A percentile compares a stretch with the other conserved stretches of the same genome.
These are phyloP conservation scores for Xestobium rufovillosum DNA, from an alignment of 2,888 invertebrate species.

Conservation along the genomic window DNA sequence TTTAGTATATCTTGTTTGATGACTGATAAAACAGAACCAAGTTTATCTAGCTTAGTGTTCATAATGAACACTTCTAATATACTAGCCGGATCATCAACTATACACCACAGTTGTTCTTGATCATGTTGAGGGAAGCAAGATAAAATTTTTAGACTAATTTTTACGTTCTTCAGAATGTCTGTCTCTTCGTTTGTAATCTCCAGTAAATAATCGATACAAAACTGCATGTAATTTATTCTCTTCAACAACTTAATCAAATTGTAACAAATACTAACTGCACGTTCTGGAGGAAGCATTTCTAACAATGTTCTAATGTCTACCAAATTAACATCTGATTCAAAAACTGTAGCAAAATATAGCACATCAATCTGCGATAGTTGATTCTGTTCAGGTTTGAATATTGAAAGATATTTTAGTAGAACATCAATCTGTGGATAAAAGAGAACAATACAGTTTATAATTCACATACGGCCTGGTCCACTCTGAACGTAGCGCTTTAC, in stretches of 20 bases:
- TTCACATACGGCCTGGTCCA: too few species aligned
- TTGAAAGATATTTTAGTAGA: slow-evolving; percentile 63
- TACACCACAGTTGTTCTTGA: slow-evolving; percentile 53
- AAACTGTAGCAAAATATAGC: slow-evolving; percentile 50
- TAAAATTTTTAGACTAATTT: slow-evolving; percentile 62
- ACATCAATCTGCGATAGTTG: slow-evolving; percentile 46
- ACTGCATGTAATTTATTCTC: slow-evolving; percentile 56
- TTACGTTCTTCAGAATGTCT: slow-evolving; percentile 53
- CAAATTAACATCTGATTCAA: slow-evolving; percentile 47
- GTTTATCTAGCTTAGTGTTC: slow-evolving; percentile 70
- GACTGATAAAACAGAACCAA: slow-evolving; percentile 54
- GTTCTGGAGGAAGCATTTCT: slow-evolving; percentile 50
- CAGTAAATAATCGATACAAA: slow-evolving; percentile 55
- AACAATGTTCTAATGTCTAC: slow-evolving; percentile 49
- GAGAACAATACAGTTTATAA: slow-evolving; percentile 31
- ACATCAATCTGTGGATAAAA: slow-evolving; percentile 50
- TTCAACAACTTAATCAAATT: slow-evolving; percentile 56
- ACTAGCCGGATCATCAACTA: slow-evolving; percentile 62
- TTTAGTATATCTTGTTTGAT: slow-evolving; percentile 43
- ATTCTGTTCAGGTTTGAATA: slow-evolving; percentile 52
- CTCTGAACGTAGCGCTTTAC: too few species aligned
- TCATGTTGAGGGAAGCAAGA: slow-evolving; percentile 51
- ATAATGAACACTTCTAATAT: slow-evolving; percentile 81
- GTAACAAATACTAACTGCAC: slow-evolving; percentile 56
- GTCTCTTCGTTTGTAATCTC: slow-evolving; percentile 43